Evolutionary conservation across 2,888 invertebrate species (phyloP).

Genomic region (Drosophila kambysellisi): DNA sequence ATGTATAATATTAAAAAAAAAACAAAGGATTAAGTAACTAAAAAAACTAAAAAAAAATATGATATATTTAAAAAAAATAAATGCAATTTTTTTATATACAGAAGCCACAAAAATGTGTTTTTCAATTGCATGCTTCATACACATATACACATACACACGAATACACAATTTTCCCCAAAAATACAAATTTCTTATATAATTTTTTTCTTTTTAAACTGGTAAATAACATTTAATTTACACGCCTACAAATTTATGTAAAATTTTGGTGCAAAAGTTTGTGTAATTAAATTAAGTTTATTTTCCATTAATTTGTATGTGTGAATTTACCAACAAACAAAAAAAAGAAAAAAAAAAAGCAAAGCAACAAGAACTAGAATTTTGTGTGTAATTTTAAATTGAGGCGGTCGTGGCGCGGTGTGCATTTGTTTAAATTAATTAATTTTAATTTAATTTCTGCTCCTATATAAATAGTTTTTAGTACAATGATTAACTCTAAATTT

Average conservation of each 20-base stretch:
- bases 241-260: conserved; percentile 48
- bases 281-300: conserved; percentile 50
- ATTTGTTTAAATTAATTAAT: conserved; percentile 28
- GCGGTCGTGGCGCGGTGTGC: conserved; percentile 58
- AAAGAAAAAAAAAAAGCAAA: conserved; percentile 3
- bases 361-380: background rate
- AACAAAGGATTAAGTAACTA: conserved; percentile 43
- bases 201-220: conserved; percentile 52
- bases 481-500: conserved; percentile 49
- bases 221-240: conserved; percentile 70
- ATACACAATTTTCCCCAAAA: conserved; percentile 1
- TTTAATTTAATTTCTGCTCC: conserved; percentile 42
- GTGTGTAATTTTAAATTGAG: conserved; percentile 44
- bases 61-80: conserved; percentile 51
- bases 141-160: conserved; percentile 4
- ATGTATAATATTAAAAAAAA: conserved; percentile 34
- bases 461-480: conserved; percentile 19
- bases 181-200: conserved; percentile 11
- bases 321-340: background rate
- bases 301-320: conserved; percentile 41
- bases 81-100: conserved; percentile 74
- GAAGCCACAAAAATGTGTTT: conserved; percentile 69
- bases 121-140: conserved; percentile 57
- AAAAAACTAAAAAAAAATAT: conserved; percentile 45
- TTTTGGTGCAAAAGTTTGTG: conserved; percentile 58